A percentile compares a stretch with the other conserved stretches of the same genome.
Conservation (phyloP, 2,113 vertebrate genomes). For the Vulpes lagopus region DNA sequence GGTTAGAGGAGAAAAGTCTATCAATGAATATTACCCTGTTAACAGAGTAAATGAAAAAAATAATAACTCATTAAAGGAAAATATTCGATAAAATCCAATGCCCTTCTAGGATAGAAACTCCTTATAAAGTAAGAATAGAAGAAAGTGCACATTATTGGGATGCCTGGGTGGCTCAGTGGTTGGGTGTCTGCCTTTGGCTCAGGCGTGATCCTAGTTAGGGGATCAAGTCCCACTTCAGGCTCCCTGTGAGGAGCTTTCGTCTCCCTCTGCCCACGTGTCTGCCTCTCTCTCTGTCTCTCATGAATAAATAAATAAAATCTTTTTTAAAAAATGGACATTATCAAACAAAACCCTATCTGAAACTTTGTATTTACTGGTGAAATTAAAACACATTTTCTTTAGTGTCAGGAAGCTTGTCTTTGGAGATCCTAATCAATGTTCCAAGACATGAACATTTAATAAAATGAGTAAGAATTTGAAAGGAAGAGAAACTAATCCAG, state of each 20-base stretch:
- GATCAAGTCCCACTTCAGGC: no score
- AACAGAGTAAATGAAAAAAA: slow-evolving; percentile 24
- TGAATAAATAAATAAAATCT: no score
- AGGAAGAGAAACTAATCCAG: slow-evolving; percentile 37
- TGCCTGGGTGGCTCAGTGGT: no score
- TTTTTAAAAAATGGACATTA: background rate
- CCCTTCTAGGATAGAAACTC: background rate
- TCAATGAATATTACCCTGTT: background rate
- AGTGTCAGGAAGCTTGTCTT: background rate
- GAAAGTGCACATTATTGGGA: background rate
- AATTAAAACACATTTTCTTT: slow-evolving; percentile 35
- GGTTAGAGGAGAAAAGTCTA: background rate
- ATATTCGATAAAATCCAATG: background rate
- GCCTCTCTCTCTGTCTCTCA: no score
- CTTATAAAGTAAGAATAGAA: slow-evolving; percentile 22
- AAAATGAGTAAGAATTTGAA: background rate
- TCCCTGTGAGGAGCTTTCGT: no score
- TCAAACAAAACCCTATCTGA: background rate
- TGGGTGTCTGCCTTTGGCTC: no score
- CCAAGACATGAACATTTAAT: background rate
- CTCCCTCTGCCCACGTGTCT: no score
- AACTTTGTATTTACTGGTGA: slow-evolving; percentile 2
- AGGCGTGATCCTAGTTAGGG: no score
- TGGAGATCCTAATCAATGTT: background rate
- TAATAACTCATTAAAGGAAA: background rate